phyloP scores from a whole-genome alignment of 2,888 invertebrate species.

The Tipula helvola region DNA sequence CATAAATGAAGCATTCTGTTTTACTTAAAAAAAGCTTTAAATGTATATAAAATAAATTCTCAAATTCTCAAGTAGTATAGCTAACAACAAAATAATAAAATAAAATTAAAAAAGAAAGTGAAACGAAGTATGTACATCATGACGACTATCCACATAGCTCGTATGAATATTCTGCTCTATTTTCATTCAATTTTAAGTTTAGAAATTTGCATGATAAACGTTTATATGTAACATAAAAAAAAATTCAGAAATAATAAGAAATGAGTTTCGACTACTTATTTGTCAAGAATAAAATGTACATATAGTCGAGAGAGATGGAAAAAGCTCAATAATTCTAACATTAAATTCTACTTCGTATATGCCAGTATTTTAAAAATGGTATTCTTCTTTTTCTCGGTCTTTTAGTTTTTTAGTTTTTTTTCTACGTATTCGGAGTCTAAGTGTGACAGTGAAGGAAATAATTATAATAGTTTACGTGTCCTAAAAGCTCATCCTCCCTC shows the following conservation, averaged over 20 bases:
- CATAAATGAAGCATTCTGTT: background rate
- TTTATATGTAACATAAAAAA: background rate
- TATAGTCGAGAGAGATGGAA: background rate
- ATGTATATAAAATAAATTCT: background rate
- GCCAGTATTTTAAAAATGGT: background rate
- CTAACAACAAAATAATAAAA: background rate
- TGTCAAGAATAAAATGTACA: background rate
- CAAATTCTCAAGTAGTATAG: background rate
- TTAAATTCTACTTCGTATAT: background rate
- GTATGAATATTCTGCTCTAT: background rate
- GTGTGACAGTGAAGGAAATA: background rate
- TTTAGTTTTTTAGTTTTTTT: background rate
- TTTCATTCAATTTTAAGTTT: background rate
- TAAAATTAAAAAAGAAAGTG: background rate
- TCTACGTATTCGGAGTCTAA: background rate
- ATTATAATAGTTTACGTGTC: background rate
- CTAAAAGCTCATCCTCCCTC: too few relatives aligned
- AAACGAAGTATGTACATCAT: background rate
- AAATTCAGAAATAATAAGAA: background rate
- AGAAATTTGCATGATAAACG: background rate
- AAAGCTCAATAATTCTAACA: background rate
- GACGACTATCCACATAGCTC: background rate
- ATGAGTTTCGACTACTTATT: background rate
- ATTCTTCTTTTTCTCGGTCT: background rate
- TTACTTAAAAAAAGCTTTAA: background rate